These are phyloP conservation scores for Drosophila emarginata DNA, from an alignment of 2,888 invertebrate species.

Conservation along the genomic window DNA sequence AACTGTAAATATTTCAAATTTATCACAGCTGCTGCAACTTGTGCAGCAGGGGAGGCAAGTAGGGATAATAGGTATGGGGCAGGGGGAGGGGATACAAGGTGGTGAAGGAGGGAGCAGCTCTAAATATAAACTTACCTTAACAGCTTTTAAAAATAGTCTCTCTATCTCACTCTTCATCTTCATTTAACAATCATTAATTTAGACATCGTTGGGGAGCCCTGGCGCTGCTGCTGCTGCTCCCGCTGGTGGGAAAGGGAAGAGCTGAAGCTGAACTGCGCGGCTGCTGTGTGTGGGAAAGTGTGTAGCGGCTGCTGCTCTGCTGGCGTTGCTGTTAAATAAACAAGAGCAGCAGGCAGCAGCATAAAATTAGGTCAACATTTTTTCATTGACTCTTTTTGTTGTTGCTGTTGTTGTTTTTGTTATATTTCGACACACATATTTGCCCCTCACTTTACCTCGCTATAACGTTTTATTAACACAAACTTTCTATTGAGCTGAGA, in stretches of 20 bases:
- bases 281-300: slow-evolving; percentile 71
- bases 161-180: slow-evolving; percentile 43
- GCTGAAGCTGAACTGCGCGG: slow-evolving; percentile 57
- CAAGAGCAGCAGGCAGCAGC: slow-evolving; percentile 37
- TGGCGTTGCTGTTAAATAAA: slow-evolving; percentile 37
- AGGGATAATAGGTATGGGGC: background rate
- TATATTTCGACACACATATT: slow-evolving; percentile 76
- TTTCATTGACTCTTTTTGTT: slow-evolving; percentile 79
- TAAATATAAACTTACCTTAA: slow-evolving; percentile 33
- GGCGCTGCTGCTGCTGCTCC: slow-evolving; percentile 60
- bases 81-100: background rate
- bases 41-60: background rate
- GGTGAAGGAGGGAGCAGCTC: background rate
- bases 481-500: slow-evolving; percentile 72
- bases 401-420: slow-evolving; percentile 49
- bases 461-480: slow-evolving; percentile 69
- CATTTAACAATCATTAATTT: slow-evolving; percentile 78
- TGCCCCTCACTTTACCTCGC: slow-evolving; percentile 42
- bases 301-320: slow-evolving; percentile 40
- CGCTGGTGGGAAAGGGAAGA: slow-evolving; percentile 60
- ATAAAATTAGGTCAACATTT: slow-evolving; percentile 81
- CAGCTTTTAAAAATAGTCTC: slow-evolving; percentile 43
- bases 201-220: slow-evolving; percentile 72
- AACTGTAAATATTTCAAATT: slow-evolving; percentile 65
- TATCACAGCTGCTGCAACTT: slow-evolving; percentile 50